These are phyloP conservation scores for Liparis tanakae DNA, from an alignment of 2,797 vertebrate species.

Conservation along the genomic window DNA sequence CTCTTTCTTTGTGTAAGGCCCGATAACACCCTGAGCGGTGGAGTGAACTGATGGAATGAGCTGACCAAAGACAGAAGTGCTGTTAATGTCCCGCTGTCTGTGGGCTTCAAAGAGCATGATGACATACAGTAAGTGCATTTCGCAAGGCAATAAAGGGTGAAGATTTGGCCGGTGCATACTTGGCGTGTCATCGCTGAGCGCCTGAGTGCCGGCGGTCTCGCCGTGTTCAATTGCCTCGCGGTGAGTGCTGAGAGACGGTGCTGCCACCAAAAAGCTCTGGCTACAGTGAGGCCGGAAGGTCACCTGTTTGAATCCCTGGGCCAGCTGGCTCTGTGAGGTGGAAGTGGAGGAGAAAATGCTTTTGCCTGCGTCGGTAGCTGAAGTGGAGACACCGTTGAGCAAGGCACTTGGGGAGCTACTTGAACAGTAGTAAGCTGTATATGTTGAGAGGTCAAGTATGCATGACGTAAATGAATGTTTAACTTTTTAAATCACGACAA, in stretches of 20 bases:
- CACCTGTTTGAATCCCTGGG: constrained; percentile 28
- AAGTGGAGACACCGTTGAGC: constrained; percentile 3
- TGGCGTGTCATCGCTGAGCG: constrained; percentile 58
- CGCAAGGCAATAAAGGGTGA: constrained; percentile 58
- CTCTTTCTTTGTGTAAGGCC: constrained; percentile 14
- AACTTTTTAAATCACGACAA: not conserved
- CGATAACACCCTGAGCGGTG: constrained; percentile 13
- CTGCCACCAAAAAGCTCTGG: constrained; percentile 47
- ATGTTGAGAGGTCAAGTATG: not conserved
- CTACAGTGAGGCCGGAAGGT: constrained; percentile 20
- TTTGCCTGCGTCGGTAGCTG: not conserved
- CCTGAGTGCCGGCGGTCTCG: constrained; percentile 49
- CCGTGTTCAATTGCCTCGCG: constrained; percentile 43
- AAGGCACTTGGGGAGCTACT: not conserved
- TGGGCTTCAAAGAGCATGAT: constrained; percentile 60
- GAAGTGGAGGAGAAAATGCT: constrained; percentile 3
- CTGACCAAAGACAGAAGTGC: constrained; percentile 58
- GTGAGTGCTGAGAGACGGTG: constrained; percentile 53
- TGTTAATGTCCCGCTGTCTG: constrained; percentile 55
- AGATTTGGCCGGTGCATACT: constrained; percentile 63
- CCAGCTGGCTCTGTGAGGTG: not conserved
- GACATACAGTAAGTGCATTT: constrained; percentile 68
- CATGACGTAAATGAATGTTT: too few relatives aligned
- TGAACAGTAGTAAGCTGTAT: constrained; percentile 6
- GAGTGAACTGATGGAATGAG: constrained; percentile 47